Evolutionary conservation across 2,888 invertebrate species (phyloP).

Genomic region (Trichopoda pennipes): DNA sequence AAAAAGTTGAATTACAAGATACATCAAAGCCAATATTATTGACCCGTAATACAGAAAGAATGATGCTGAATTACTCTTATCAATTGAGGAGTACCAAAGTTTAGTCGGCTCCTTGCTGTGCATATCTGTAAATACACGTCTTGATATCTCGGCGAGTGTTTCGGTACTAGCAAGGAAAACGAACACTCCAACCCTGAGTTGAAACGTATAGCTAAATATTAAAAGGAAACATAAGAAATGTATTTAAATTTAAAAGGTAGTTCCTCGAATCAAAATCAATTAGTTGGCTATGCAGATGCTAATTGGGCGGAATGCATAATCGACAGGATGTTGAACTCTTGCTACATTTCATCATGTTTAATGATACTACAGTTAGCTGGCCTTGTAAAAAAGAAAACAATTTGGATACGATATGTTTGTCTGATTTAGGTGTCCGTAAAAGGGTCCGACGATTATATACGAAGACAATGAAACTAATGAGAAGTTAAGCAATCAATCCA

Average conservation of each 20-base stretch:
- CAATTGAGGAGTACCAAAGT: conserved; percentile 37
- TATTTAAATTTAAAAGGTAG: conserved; percentile 8
- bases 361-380: no score
- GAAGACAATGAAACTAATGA: conserved; percentile 43
- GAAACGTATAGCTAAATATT: conserved; percentile 7
- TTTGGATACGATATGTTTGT: not conserved
- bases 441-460: conserved; percentile 18
- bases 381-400: no score
- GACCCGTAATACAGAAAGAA: conserved; percentile 11
- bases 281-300: not conserved
- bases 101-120: conserved; percentile 29
- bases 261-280: not conserved
- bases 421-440: no score
- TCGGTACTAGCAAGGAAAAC: conserved; percentile 27
- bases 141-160: conserved; percentile 14
- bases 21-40: not conserved
- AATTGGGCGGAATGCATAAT: no score
- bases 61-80: not conserved
- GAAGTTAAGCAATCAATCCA: not conserved
- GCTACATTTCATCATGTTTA: no score
- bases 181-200: not conserved
- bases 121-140: conserved; percentile 24
- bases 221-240: not conserved
- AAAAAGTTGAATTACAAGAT: no score
- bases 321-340: no score